Base-by-base conservation (phyloP, 2,797 vertebrate species). In the Cyclopterus lumpus region DNA sequence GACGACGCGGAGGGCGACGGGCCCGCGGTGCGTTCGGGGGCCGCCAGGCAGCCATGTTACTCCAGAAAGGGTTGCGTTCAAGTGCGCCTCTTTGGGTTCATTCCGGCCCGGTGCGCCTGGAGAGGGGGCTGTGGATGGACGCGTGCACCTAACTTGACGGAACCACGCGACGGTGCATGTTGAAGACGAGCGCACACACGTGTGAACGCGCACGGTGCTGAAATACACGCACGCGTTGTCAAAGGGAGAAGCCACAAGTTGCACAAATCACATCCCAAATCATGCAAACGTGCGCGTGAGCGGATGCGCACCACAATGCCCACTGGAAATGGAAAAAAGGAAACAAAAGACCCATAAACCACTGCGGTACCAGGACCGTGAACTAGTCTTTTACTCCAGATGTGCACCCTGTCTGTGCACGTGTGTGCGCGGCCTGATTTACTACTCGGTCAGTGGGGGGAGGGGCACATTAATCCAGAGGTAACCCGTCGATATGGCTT, bases 351-450 rank as follows among this genome's bases (percentile, higher is more conserved):
- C 18, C 12, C 3, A 28, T 16, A 38, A 44, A 42, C n/a, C 11
- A 30, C 11, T 7, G 8, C 26, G 26, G 24, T 55, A 8, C 55
- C 20, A 11, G 46, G 4, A 16, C 22, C 11, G n/a, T n/a, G 11
- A 46, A 64, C 24, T 2, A 6, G n/a, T 22, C 26, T 71, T 32
- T 67, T 57, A 18, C 34, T 66, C 38, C 59, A 72, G 61, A 30
- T 60, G 61, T 11, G 60, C 5, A 64, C 40, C 12, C 32, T 67
- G 44, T 53, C 2, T 9, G 63, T 55, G 71, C 15, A 63, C 71
- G 54, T 71, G 82, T 86, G 83, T 76, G 73, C 28, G 51, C 59
- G 86, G 70, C 83, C 82, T 69, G 53, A 91, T 90, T 90, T 84
- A 89, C 82, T 79, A 75, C 77, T 72, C 11, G 12, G 55, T 36